Conservation (phyloP, 2,888 invertebrate species). For the Seira musarum region DNA sequence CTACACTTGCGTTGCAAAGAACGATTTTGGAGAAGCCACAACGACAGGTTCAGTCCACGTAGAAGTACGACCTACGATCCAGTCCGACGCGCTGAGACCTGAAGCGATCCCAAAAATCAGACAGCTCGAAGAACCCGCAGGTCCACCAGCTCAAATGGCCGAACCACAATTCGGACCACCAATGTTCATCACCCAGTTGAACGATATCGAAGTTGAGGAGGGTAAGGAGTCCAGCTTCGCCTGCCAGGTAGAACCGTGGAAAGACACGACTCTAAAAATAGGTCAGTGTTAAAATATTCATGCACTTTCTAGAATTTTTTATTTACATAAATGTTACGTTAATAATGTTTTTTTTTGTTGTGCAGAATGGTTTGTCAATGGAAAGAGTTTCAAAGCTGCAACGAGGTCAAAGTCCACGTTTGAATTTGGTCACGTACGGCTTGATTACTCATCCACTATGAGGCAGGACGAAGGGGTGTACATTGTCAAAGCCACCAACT, state of each 20-base stretch:
- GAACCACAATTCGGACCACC: slow-evolving; percentile 92
- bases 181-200: slow-evolving; percentile 92
- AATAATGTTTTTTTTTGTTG: slow-evolving; percentile 35
- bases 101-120: slow-evolving; percentile 90
- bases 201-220: slow-evolving; percentile 93
- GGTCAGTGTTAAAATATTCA: slow-evolving; percentile 25
- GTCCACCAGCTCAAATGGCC: slow-evolving; percentile 77
- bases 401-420: slow-evolving; percentile 93
- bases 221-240: slow-evolving; percentile 96
- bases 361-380: slow-evolving; percentile 94
- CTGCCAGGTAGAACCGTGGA: slow-evolving; percentile 76
- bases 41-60: slow-evolving; percentile 93
- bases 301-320: slow-evolving; percentile 10
- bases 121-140: slow-evolving; percentile 86
- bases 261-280: slow-evolving; percentile 72
- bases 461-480: slow-evolving; percentile 92
- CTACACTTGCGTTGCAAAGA: slow-evolving; percentile 95
- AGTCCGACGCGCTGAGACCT: slow-evolving; percentile 90
- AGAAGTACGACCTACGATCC: slow-evolving; percentile 83
- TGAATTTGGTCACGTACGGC: slow-evolving; percentile 95
- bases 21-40: slow-evolving; percentile 89
- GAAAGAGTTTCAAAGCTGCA: slow-evolving; percentile 88
- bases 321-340: not conserved
- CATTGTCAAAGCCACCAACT: slow-evolving; percentile 91
- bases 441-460: slow-evolving; percentile 90